Evolutionary conservation across 1,140 invertebrate genomes (phyloP).

Genomic region (Platyura marginata): DNA sequence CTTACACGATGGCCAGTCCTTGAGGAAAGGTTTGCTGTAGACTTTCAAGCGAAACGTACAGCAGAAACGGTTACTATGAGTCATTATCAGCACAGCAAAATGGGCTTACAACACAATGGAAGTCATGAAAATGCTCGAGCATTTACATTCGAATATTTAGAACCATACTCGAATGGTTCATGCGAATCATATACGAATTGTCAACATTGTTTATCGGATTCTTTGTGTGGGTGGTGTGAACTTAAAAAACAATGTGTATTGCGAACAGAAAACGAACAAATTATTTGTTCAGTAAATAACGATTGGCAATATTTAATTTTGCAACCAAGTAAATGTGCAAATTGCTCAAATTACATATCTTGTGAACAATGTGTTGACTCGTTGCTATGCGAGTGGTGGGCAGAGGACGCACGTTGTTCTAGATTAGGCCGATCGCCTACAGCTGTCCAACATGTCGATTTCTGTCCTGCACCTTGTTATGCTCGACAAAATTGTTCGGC

Average conservation of each 20-base stretch:
- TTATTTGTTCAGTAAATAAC: constrained; percentile 21
- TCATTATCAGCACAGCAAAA: constrained; percentile 48
- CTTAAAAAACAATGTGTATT: constrained; percentile 41
- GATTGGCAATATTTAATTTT: constrained; percentile 60
- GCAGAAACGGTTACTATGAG: constrained; percentile 15
- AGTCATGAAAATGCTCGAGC: constrained; percentile 52
- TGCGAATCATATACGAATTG: constrained; percentile 69
- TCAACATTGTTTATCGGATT: constrained; percentile 71
- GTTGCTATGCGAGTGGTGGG: constrained; percentile 74
- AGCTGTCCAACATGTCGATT: constrained; percentile 32
- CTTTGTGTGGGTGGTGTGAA: constrained; percentile 80
- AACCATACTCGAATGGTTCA: constrained; percentile 63
- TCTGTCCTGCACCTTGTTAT: constrained; percentile 58
- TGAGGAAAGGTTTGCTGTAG: constrained; percentile 36
- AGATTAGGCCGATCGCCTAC: constrained; percentile 52
- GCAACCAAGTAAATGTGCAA: constrained; percentile 59
- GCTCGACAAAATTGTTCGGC: constrained; percentile 54
- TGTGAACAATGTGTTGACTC: constrained; percentile 56
- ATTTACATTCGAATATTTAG: constrained; percentile 76
- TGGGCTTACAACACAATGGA: constrained; percentile 57
- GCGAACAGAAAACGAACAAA: constrained; percentile 37
- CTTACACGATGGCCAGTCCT: constrained; percentile 36
- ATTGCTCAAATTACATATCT: constrained; percentile 75
- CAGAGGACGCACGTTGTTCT: constrained; percentile 65
- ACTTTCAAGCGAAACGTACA: constrained; percentile 44